phyloP scores from a whole-genome alignment of 2,888 invertebrate genomes.

The Schrankia costaestrigalis region DNA sequence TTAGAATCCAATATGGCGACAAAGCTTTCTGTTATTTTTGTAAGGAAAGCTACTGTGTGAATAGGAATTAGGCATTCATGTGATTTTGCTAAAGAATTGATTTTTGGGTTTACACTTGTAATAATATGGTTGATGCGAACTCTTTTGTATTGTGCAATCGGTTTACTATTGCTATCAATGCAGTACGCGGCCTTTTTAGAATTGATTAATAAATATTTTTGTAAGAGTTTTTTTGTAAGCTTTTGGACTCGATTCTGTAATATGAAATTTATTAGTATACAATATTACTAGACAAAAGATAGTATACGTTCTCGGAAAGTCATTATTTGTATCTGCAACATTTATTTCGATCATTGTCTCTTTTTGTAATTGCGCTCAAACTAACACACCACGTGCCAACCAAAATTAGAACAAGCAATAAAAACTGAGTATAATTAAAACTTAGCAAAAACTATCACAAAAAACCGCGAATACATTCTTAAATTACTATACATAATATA shows the following conservation, averaged over 20 bases:
- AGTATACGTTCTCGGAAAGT: too few relatives aligned
- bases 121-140: constrained; percentile 11
- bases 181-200: too few relatives aligned
- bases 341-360: too few relatives aligned
- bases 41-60: constrained; percentile 51
- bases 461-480: neutral
- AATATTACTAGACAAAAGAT: too few relatives aligned
- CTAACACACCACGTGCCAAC: constrained; percentile 1
- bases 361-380: neutral
- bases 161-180: constrained; percentile 12
- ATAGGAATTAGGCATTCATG: constrained; percentile 44
- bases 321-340: too few relatives aligned
- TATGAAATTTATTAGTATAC: too few relatives aligned
- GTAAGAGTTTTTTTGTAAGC: too few relatives aligned
- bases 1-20: constrained; percentile 62
- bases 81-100: constrained; percentile 18
- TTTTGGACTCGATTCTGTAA: too few relatives aligned
- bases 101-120: constrained; percentile 18
- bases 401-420: constrained; percentile 4
- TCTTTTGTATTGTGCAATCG: constrained; percentile 6
- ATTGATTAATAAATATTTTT: too few relatives aligned
- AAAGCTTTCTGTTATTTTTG: constrained; percentile 70
- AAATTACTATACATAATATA: too few relatives aligned
- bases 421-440: constrained; percentile 1
- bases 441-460: neutral